Percentiles rank a stretch among this genome's conserved stretches.
Conservation (phyloP, 2,797 vertebrate species). For the Paramormyrops hopkinsi region DNA sequence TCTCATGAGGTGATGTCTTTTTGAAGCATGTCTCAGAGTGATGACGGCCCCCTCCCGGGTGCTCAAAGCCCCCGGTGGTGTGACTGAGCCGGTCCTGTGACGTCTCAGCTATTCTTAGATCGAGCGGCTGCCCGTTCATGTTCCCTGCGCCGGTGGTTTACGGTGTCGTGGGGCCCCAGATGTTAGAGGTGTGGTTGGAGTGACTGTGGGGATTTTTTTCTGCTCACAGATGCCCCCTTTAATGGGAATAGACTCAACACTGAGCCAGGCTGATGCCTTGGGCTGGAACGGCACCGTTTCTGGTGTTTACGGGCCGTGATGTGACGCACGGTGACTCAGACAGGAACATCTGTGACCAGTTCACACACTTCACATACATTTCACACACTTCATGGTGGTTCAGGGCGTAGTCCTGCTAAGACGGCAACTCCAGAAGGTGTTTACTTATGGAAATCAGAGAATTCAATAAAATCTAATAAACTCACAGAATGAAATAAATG, state of each 20-base stretch:
- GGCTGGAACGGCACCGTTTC: neutral
- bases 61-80: neutral
- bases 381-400: neutral
- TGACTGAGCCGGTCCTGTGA: neutral
- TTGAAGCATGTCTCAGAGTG: neutral
- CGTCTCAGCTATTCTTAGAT: conserved; percentile 15
- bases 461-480: neutral
- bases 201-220: neutral
- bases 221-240: neutral
- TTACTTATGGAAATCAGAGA: neutral
- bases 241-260: neutral
- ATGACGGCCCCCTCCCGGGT: neutral
- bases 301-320: neutral
- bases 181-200: neutral
- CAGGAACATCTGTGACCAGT: neutral
- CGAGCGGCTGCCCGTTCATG: neutral
- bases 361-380: neutral
- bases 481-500: neutral
- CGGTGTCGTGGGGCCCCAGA: neutral
- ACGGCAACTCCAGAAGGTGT: neutral
- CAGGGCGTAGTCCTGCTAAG: neutral
- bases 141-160: conserved; percentile 5
- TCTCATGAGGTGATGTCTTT: neutral
- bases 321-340: neutral
- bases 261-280: neutral